These are phyloP conservation scores for Buathra laborator DNA, from an alignment of 2,888 invertebrate genomes.

Conservation along the genomic window DNA sequence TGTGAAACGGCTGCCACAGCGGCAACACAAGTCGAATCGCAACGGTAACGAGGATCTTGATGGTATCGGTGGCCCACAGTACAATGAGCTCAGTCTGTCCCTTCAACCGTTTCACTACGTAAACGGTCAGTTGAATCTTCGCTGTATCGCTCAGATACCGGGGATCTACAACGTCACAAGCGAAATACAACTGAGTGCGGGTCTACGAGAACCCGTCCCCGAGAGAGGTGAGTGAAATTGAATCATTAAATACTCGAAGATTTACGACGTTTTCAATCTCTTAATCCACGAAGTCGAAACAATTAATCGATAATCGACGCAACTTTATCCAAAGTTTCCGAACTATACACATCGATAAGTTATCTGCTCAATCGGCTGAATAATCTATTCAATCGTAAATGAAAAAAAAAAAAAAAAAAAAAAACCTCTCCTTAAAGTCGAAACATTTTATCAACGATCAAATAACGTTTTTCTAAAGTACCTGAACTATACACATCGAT, in stretches of 20 bases:
- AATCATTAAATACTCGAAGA: background rate
- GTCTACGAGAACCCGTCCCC: conserved; percentile 91
- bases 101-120: conserved; percentile 87
- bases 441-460: too few relatives aligned
- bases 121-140: conserved; percentile 89
- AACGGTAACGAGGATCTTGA: conserved; percentile 63
- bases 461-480: too few relatives aligned
- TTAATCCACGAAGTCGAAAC: background rate
- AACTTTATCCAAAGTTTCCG: too few relatives aligned
- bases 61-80: conserved; percentile 81
- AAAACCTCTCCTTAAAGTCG: too few relatives aligned
- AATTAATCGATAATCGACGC: background rate
- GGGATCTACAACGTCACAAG: conserved; percentile 90
- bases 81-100: conserved; percentile 88
- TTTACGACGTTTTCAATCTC: background rate
- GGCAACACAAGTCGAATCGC: conserved; percentile 72
- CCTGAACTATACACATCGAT: too few relatives aligned
- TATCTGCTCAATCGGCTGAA: too few relatives aligned
- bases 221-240: conserved; percentile 89
- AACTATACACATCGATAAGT: too few relatives aligned
- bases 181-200: conserved; percentile 90
- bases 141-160: conserved; percentile 90
- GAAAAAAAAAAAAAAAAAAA: too few relatives aligned
- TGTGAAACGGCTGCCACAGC: conserved; percentile 71
- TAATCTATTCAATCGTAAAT: too few relatives aligned